These are phyloP conservation scores for Phylloscopus trochilus DNA, from an alignment of 2,113 vertebrate species.

Conservation along the genomic window DNA sequence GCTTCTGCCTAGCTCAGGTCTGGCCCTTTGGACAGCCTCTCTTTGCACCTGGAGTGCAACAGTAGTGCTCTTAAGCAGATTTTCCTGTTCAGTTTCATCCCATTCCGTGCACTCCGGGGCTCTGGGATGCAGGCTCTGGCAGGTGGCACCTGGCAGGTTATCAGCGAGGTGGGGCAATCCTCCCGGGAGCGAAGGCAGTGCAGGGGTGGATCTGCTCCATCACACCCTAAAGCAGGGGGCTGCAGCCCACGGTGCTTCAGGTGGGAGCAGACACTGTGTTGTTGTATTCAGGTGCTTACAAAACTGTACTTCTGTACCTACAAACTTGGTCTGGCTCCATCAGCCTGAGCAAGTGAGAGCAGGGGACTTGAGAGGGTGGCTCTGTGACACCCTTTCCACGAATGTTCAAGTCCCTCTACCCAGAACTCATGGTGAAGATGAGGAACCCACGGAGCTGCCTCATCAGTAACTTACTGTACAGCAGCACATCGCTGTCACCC, in stretches of 20 bases:
- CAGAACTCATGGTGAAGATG: not conserved
- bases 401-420: not conserved
- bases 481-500: not conserved
- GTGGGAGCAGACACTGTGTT: not conserved
- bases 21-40: not conserved
- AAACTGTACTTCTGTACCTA: accelerated
- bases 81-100: not conserved
- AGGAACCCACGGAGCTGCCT: not conserved
- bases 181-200: accelerated
- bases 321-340: not conserved
- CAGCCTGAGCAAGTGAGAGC: not conserved
- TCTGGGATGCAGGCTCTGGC: accelerated
- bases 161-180: not conserved
- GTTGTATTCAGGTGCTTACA: not conserved
- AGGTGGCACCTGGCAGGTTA: not conserved
- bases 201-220: too few relatives aligned
- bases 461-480: too few relatives aligned
- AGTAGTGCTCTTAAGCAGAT: not conserved
- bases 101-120: accelerated
- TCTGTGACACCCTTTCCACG: not conserved
- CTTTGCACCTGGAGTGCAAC: not conserved
- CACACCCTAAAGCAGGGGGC: not conserved
- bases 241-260: not conserved
- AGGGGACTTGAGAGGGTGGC: accelerated
- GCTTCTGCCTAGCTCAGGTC: not conserved